Evolutionary conservation across 2,113 vertebrate species (phyloP).

Genomic region (Misgurnus mizolepis): DNA sequence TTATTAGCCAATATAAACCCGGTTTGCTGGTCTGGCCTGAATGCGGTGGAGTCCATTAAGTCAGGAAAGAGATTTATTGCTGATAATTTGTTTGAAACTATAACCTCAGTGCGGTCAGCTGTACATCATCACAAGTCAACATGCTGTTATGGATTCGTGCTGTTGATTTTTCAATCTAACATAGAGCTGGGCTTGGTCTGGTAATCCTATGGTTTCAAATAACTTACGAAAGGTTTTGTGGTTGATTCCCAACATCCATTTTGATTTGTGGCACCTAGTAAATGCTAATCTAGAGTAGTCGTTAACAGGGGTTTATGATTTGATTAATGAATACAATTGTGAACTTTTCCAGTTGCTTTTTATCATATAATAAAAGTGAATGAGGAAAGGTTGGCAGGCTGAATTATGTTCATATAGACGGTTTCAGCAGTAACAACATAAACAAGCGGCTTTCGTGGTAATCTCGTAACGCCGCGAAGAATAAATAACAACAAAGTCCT

Average conservation of each 20-base stretch:
- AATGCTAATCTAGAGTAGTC: not conserved
- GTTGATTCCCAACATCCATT: not conserved
- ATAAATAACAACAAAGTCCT: too few relatives aligned
- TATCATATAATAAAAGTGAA: too few relatives aligned
- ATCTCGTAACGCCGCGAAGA: too few relatives aligned
- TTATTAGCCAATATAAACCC: conserved; percentile 39
- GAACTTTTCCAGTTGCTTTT: too few relatives aligned
- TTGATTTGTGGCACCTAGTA: not conserved
- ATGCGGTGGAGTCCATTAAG: conserved; percentile 23
- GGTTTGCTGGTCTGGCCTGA: conserved; percentile 25
- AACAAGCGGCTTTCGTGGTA: too few relatives aligned
- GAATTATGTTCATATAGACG: not conserved
- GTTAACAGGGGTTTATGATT: conserved; percentile 6
- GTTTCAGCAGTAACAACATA: not conserved
- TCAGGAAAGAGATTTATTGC: not conserved
- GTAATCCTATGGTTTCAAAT: conserved; percentile 31
- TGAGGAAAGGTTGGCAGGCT: not conserved
- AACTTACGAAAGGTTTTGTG: not conserved
- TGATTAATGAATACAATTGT: not conserved
- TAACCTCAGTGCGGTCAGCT: conserved; percentile 38
- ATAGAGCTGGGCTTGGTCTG: conserved; percentile 14
- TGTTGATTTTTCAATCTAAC: conserved; percentile 22
- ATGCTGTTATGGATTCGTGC: conserved; percentile 11
- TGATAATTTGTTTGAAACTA: conserved; percentile 1
- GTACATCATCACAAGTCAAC: conserved; percentile 19